These are phyloP conservation scores for Eilema depressum DNA, from an alignment of 2,888 invertebrate genomes.

Conservation along the genomic window DNA sequence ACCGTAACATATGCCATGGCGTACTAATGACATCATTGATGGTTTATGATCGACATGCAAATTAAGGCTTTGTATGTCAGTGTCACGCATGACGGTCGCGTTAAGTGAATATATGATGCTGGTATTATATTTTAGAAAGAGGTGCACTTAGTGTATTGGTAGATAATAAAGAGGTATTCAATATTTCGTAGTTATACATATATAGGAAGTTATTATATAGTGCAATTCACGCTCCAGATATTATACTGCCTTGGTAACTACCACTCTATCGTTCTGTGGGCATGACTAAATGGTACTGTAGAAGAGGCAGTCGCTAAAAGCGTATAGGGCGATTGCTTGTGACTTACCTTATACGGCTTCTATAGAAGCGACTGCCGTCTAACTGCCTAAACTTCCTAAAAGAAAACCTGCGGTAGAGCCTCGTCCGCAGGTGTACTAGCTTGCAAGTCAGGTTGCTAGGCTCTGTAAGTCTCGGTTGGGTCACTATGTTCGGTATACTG, in stretches of 20 bases:
- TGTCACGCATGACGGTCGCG: slow-evolving; percentile 14
- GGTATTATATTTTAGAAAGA: neutral
- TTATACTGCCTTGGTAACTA: too few species aligned
- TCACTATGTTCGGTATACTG: neutral
- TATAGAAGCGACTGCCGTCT: too few species aligned
- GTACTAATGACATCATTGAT: slow-evolving; percentile 11
- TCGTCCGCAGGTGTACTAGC: too few species aligned
- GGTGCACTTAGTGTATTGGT: neutral
- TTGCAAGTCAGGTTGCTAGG: too few species aligned
- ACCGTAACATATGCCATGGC: neutral
- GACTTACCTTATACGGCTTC: too few species aligned
- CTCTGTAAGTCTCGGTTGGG: too few species aligned
- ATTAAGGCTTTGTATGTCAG: slow-evolving; percentile 14
- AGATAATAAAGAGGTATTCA: neutral
- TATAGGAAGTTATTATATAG: neutral
- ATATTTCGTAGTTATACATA: neutral
- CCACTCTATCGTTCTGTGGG: neutral
- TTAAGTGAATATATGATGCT: slow-evolving; percentile 1
- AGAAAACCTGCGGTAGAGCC: too few species aligned
- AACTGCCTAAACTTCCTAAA: too few species aligned
- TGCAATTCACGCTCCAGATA: neutral
- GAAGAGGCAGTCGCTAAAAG: neutral
- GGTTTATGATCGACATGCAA: slow-evolving; percentile 19
- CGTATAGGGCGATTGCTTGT: too few species aligned
- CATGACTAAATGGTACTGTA: neutral